These are phyloP conservation scores for Drosophila obscura DNA, from an alignment of 1,140 invertebrate genomes.

Conservation along the genomic window DNA sequence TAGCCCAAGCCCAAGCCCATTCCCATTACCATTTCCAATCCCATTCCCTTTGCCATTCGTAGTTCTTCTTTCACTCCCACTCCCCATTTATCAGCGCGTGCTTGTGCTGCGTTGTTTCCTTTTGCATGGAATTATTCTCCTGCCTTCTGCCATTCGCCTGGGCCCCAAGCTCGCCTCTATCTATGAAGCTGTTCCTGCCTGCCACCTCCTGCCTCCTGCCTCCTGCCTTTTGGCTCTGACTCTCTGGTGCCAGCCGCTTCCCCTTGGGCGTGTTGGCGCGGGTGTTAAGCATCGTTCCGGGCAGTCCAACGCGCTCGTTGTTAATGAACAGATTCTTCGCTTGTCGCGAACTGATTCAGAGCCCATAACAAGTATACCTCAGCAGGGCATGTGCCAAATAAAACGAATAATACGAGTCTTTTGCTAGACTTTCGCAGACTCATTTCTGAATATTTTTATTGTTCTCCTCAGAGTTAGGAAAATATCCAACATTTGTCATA, in stretches of 20 bases:
- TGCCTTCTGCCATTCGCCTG: slow-evolving; percentile 11
- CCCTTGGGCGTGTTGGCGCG: slow-evolving; percentile 31
- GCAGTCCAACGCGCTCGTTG: too few relatives aligned
- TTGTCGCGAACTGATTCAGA: too few relatives aligned
- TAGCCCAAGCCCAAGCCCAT: too few relatives aligned
- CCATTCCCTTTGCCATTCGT: not conserved
- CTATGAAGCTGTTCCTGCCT: too few relatives aligned
- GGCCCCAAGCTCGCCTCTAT: not conserved
- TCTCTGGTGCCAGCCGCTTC: slow-evolving; percentile 4
- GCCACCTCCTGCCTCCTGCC: slow-evolving; percentile 6
- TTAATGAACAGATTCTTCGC: too few relatives aligned
- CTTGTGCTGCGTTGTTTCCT: slow-evolving; percentile 36
- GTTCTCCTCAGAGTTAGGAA: too few relatives aligned
- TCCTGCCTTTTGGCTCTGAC: slow-evolving; percentile 10
- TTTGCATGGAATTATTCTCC: slow-evolving; percentile 44
- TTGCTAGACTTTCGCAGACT: too few relatives aligned
- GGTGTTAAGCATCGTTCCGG: slow-evolving; percentile 37
- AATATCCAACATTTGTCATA: too few relatives aligned
- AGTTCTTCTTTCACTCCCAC: not conserved
- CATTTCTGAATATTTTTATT: too few relatives aligned
- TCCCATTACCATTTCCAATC: not conserved
- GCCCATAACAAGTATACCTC: too few relatives aligned
- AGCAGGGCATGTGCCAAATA: too few relatives aligned
- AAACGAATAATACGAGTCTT: too few relatives aligned
- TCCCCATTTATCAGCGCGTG: slow-evolving; percentile 37